Percentiles rank a stretch among this genome's conserved stretches.
phyloP scores from a whole-genome alignment of 37 sponge, comb jelly and placozoan species.

The Chondrosia reniformis region DNA sequence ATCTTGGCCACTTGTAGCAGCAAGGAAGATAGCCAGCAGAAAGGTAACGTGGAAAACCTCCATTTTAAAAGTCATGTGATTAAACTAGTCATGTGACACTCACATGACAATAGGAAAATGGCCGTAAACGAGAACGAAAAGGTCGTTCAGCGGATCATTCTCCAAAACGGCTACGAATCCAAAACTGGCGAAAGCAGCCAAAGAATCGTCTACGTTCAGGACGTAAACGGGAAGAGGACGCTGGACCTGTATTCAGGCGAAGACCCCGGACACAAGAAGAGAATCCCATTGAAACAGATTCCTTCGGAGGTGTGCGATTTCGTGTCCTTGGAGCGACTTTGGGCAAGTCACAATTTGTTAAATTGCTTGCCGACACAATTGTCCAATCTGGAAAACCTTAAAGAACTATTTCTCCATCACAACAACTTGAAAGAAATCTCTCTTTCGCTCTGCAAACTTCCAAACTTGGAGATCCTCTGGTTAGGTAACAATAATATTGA shows the following conservation, averaged over 20 bases:
- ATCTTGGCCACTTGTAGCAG: no score
- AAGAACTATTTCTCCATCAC: constrained; percentile 58
- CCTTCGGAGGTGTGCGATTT: constrained; percentile 49
- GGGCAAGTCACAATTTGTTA: constrained; percentile 66
- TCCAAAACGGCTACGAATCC: background rate
- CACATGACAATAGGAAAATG: no score
- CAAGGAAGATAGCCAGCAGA: no score
- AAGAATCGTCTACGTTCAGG: constrained; percentile 55
- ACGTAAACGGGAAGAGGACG: constrained; percentile 53
- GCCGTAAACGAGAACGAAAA: no score
- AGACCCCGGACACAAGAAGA: constrained; percentile 39
- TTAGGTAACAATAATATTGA: constrained; percentile 46
- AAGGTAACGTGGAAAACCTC: no score
- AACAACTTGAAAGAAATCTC: constrained; percentile 55
- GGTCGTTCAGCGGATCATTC: background rate
- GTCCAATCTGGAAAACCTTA: constrained; percentile 33
- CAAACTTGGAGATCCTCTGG: constrained; percentile 59
- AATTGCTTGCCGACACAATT: constrained; percentile 42
- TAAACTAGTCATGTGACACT: no score
- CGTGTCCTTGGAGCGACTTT: constrained; percentile 49
- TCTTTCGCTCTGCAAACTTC: constrained; percentile 28
- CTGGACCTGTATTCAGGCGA: constrained; percentile 75
- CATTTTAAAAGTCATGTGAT: no score
- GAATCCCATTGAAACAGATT: constrained; percentile 33
- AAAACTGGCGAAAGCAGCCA: background rate